phyloP scores from a whole-genome alignment of 2,797 vertebrate genomes.

The Tarsius wallacei region DNA sequence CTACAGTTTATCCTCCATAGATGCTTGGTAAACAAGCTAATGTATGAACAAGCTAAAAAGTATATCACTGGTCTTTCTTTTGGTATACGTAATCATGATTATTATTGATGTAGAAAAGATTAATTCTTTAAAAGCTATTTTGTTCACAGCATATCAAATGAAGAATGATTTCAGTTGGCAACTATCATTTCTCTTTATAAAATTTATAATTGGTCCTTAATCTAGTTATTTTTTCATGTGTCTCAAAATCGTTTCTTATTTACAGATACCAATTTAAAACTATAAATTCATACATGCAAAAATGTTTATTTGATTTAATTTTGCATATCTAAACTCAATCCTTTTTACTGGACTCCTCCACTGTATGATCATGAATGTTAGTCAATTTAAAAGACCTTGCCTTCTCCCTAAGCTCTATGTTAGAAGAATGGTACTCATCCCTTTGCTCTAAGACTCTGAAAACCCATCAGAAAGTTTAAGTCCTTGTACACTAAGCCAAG shows the following conservation, averaged over 20 bases:
- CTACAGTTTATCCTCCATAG: not conserved
- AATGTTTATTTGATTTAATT: not conserved
- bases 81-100: not conserved
- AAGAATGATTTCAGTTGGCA: conserved; percentile 17
- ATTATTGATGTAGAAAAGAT: not conserved
- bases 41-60: not conserved
- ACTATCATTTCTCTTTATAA: conserved; percentile 3
- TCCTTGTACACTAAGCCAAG: not conserved
- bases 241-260: not conserved
- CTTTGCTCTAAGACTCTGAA: not conserved
- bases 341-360: not conserved
- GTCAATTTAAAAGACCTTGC: not conserved
- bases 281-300: not conserved
- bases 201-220: not conserved
- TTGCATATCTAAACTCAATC: not conserved
- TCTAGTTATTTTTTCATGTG: not conserved
- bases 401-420: not conserved
- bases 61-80: not conserved
- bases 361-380: not conserved
- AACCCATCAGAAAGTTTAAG: not conserved
- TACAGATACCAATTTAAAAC: not conserved
- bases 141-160: not conserved
- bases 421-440: not conserved
- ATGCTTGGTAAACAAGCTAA: not conserved
- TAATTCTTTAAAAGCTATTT: not conserved